Conservation (phyloP, 1,140 invertebrate species). For the Trichonephila clavipes region DNA sequence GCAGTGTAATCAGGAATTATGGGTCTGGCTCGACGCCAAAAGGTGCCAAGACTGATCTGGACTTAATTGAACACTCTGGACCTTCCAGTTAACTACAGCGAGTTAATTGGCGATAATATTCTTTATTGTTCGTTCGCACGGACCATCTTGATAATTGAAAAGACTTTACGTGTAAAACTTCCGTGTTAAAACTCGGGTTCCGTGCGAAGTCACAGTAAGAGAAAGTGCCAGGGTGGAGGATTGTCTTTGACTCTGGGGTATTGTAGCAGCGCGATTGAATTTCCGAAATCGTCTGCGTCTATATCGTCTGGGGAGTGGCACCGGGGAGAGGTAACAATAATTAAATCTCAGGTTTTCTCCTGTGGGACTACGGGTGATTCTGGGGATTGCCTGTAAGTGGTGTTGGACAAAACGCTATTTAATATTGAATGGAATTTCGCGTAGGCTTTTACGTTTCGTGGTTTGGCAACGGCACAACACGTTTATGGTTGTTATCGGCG, state of each 20-base stretch:
- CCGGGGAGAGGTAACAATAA: conserved; percentile 24
- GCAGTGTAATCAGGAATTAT: conserved; percentile 32
- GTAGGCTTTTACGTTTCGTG: background rate
- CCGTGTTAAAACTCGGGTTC: conserved; percentile 8
- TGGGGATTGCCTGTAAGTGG: background rate
- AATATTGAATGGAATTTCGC: conserved; percentile 17
- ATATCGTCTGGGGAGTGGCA: conserved; percentile 15
- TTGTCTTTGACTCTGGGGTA: conserved; percentile 5
- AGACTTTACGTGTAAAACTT: conserved; percentile 41
- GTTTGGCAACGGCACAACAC: background rate
- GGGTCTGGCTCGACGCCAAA: background rate
- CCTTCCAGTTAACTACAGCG: background rate
- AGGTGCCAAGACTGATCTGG: conserved; percentile 26
- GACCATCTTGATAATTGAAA: conserved; percentile 34
- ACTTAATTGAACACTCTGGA: conserved; percentile 10
- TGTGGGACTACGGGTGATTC: background rate
- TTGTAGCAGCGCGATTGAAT: conserved; percentile 3
- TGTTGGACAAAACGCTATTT: conserved; percentile 19
- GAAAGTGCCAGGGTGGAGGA: background rate
- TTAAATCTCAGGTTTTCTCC: conserved; percentile 40
- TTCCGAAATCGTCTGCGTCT: conserved; percentile 24
- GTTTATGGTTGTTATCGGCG: background rate
- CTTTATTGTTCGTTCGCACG: conserved; percentile 1
- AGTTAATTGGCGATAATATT: conserved; percentile 41
- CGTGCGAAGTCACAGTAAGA: conserved; percentile 29